A percentile compares a stretch with the other conserved stretches of the same genome.
phyloP scores from a whole-genome alignment of 2,113 vertebrate genomes.

The Carassius auratus region DNA sequence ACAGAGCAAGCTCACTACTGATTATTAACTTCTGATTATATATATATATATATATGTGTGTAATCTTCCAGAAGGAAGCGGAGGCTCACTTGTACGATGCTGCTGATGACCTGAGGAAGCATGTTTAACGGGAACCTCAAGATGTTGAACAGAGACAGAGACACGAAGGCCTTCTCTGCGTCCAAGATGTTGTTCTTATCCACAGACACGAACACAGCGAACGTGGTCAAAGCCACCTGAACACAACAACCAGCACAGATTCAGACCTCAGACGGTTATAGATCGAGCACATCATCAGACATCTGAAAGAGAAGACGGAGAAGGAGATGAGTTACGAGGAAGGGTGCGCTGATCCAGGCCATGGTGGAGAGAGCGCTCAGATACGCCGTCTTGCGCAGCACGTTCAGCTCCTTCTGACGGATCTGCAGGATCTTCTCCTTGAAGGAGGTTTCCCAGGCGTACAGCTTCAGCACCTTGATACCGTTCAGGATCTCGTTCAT shows the following conservation, averaged over 20 bases:
- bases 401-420: slow-evolving; percentile 82
- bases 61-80: background rate
- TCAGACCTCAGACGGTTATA: too few species aligned
- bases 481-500: slow-evolving; percentile 95
- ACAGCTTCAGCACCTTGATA: slow-evolving; percentile 96
- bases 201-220: slow-evolving; percentile 79
- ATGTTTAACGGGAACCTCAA: slow-evolving; percentile 87
- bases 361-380: slow-evolving; percentile 86
- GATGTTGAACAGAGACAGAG: slow-evolving; percentile 80
- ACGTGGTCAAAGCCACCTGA: too few species aligned
- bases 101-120: slow-evolving; percentile 89
- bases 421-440: slow-evolving; percentile 83
- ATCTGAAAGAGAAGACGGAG: background rate
- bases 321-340: slow-evolving; percentile 78
- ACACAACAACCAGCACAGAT: background rate
- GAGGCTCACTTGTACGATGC: slow-evolving; percentile 82
- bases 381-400: slow-evolving; percentile 83
- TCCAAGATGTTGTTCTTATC: slow-evolving; percentile 77
- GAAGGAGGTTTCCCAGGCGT: slow-evolving; percentile 94
- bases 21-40: too few species aligned
- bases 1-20: too few species aligned
- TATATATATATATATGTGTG: background rate
- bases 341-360: slow-evolving; percentile 88
- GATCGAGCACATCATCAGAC: background rate
- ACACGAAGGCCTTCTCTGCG: slow-evolving; percentile 79